Conservation (phyloP, 1,140 invertebrate genomes). For the Mylabris phalerata region DNA sequence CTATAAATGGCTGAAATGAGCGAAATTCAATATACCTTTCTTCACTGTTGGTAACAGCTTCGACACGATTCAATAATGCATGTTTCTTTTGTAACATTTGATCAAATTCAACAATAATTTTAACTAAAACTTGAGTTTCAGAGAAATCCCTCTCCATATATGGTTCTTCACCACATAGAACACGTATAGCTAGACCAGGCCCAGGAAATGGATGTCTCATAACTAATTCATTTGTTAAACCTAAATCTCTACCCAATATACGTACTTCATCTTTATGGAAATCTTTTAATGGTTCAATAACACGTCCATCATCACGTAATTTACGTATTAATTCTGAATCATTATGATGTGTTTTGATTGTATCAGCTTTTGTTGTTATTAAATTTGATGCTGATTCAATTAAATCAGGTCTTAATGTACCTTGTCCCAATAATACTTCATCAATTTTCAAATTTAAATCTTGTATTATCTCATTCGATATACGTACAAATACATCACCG, state of each 20-base stretch:
- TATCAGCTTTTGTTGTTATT: conserved; percentile 82
- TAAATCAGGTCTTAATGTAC: conserved; percentile 93
- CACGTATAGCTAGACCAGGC: conserved; percentile 88
- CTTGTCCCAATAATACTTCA: conserved; percentile 55
- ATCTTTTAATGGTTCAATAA: conserved; percentile 96
- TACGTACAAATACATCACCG: conserved; percentile 94
- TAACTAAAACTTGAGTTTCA: conserved; percentile 89
- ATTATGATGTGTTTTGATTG: conserved; percentile 99
- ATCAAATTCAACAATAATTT: conserved; percentile 89
- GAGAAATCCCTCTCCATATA: conserved; percentile 92
- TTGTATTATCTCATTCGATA: conserved; percentile 75
- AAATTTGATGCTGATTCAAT: conserved; percentile 93
- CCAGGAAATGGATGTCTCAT: conserved; percentile 97
- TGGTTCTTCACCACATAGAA: conserved; percentile 94
- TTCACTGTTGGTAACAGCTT: conserved; percentile 67
- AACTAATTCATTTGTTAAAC: conserved; percentile 78
- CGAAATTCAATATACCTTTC: conserved; percentile 50
- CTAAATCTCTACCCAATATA: conserved; percentile 78
- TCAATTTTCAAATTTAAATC: conserved; percentile 79
- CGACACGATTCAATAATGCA: conserved; percentile 81
- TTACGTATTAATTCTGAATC: conserved; percentile 91
- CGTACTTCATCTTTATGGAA: conserved; percentile 99
- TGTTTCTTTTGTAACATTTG: conserved; percentile 91
- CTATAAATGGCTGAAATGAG: too few species aligned
- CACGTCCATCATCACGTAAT: conserved; percentile 71